phyloP scores from a whole-genome alignment of 2,797 vertebrate genomes.

The Lithobates sylvaticus region DNA sequence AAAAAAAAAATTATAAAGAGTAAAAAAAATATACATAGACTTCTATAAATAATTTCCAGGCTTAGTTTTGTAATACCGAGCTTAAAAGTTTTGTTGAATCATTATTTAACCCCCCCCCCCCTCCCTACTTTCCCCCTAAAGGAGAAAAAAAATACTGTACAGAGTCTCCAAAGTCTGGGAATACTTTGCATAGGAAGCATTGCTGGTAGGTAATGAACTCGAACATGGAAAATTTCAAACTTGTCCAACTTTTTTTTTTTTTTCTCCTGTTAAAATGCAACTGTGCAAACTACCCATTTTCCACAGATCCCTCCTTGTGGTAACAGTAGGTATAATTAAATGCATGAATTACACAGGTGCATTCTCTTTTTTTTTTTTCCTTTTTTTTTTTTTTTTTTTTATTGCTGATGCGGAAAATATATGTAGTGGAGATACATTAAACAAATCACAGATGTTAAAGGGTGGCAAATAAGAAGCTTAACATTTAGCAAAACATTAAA shows the following conservation, averaged over 20 bases:
- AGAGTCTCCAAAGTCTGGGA: constrained; percentile 28
- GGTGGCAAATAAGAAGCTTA: not conserved
- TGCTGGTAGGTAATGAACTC: constrained; percentile 52
- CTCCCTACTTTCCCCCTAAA: too few species aligned
- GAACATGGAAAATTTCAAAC: constrained; percentile 45
- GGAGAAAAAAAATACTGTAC: not conserved
- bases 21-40: too few species aligned
- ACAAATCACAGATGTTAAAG: constrained; percentile 3
- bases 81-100: not conserved
- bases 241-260: constrained; percentile 39
- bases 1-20: not conserved
- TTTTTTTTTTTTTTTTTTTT: not conserved
- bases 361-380: not conserved
- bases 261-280: not conserved
- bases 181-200: constrained; percentile 30
- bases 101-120: not conserved
- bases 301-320: constrained; percentile 33
- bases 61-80: not conserved
- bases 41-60: too few species aligned
- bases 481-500: not conserved
- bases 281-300: not conserved
- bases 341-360: constrained; percentile 24
- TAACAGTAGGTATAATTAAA: constrained; percentile 22
- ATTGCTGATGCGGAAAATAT: not conserved
- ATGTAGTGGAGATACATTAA: not conserved